A percentile compares a stretch with the other conserved stretches of the same genome.
Evolutionary conservation across 2,888 invertebrate species (phyloP).

Genomic region (Mycalesis mineus): DNA sequence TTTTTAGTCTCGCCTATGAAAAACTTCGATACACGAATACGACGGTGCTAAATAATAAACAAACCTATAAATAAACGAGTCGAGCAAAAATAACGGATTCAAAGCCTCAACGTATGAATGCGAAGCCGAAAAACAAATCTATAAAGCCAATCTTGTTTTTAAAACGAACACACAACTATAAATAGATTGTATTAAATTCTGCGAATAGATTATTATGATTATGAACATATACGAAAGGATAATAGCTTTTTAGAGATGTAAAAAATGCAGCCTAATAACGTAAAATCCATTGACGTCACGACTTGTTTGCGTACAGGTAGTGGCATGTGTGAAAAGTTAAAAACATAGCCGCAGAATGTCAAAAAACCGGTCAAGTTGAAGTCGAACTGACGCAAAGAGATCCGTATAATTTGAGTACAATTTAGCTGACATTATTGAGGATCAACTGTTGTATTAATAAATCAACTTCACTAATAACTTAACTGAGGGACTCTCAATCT

Average conservation of each 20-base stretch:
- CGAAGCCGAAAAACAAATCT: background rate
- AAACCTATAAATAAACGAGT: background rate
- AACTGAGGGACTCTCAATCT: too few species aligned
- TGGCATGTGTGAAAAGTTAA: background rate
- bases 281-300: background rate
- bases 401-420: too few species aligned
- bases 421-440: too few species aligned
- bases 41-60: background rate
- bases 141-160: background rate
- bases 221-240: background rate
- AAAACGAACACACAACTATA: background rate
- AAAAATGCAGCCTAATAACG: background rate
- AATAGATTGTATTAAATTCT: background rate
- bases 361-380: background rate
- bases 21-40: background rate
- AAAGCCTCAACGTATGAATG: background rate
- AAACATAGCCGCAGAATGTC: background rate
- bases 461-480: too few species aligned
- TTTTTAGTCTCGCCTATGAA: too few species aligned
- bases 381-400: too few species aligned
- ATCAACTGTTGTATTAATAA: too few species aligned
- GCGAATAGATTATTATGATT: background rate
- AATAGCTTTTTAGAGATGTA: background rate
- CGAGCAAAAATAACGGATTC: too few species aligned
- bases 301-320: background rate